These are phyloP conservation scores for Andinoacara biseriatus DNA, from an alignment of 2,113 vertebrate genomes.

Conservation along the genomic window DNA sequence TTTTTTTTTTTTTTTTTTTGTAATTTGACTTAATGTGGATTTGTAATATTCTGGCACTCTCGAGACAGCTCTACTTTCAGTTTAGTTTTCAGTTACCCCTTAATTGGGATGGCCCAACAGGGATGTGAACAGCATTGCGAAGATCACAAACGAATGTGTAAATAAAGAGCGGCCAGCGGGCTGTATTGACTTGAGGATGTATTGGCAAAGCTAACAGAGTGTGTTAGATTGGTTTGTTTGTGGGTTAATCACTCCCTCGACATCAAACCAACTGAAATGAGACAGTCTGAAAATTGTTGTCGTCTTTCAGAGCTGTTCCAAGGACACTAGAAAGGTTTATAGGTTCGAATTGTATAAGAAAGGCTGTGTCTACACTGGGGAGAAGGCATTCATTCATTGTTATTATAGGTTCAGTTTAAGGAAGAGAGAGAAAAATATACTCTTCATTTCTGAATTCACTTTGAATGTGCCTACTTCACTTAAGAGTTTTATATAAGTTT, in stretches of 20 bases:
- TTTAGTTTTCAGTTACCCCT: conserved; percentile 18
- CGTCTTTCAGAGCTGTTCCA: neutral
- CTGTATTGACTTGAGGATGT: conserved; percentile 40
- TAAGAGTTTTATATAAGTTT: neutral
- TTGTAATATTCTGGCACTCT: neutral
- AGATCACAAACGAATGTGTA: conserved; percentile 59
- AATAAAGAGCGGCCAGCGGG: conserved; percentile 48
- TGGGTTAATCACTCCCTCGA: conserved; percentile 49
- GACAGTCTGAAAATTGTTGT: conserved; percentile 36
- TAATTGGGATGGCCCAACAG: conserved; percentile 49
- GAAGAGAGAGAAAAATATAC: neutral
- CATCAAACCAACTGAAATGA: conserved; percentile 48
- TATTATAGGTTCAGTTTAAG: neutral
- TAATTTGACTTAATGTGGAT: conserved; percentile 1
- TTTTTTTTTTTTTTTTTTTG: neutral
- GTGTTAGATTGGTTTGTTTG: conserved; percentile 43
- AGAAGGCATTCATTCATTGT: neutral
- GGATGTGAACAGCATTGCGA: conserved; percentile 42
- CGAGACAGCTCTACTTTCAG: neutral
- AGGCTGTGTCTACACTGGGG: neutral
- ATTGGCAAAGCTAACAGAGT: conserved; percentile 42
- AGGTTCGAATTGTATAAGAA: neutral
- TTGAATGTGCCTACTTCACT: neutral
- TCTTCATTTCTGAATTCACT: neutral
- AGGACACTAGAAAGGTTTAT: neutral